phyloP scores from a whole-genome alignment of 2,888 invertebrate species.

The Aporophyla nigra region DNA sequence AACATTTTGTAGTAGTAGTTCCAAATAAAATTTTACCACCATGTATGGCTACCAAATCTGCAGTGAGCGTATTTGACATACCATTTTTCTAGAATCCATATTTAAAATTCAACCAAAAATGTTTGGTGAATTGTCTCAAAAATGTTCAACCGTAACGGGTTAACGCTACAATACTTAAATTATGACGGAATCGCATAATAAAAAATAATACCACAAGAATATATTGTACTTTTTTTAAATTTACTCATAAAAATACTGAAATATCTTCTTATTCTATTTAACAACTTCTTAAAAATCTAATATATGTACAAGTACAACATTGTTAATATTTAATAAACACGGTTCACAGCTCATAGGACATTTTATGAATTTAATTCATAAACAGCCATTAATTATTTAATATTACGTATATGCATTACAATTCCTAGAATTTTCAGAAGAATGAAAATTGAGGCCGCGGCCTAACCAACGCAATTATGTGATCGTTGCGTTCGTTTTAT shows the following conservation, averaged over 20 bases:
- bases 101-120: too few relatives aligned
- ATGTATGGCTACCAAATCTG: too few relatives aligned
- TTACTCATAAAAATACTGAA: slow-evolving; percentile 60
- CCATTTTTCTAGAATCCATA: too few relatives aligned
- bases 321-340: slow-evolving; percentile 16
- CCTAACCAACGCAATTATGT: not conserved
- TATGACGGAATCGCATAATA: too few relatives aligned
- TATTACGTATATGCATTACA: slow-evolving; percentile 42
- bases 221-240: slow-evolving; percentile 42
- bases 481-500: not conserved
- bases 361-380: slow-evolving; percentile 46
- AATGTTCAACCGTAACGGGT: too few relatives aligned
- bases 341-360: slow-evolving; percentile 51
- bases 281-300: slow-evolving; percentile 44
- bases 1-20: too few relatives aligned
- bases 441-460: not conserved
- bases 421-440: not conserved
- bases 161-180: not conserved
- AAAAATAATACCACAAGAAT: slow-evolving; percentile 3
- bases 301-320: slow-evolving; percentile 51
- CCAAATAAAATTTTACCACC: too few relatives aligned
- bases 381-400: not conserved
- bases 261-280: slow-evolving; percentile 29
- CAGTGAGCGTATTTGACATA: too few relatives aligned
- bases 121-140: too few relatives aligned